Conservation (phyloP, 2,113 vertebrate species). For the Formicarius rufipectus region DNA sequence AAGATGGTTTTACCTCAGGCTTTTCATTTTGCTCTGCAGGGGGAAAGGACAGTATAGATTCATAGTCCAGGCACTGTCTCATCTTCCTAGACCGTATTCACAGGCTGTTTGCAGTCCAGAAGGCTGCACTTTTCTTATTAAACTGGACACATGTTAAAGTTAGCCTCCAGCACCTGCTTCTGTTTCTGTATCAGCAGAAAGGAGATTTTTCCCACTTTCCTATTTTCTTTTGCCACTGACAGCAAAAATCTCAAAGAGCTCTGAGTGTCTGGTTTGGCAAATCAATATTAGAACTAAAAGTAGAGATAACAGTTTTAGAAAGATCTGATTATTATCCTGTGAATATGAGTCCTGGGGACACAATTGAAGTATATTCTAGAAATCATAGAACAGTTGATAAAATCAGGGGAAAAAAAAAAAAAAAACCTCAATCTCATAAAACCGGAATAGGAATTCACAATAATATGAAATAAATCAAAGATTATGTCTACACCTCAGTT, state of each 20-base stretch:
- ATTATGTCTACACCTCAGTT: neutral
- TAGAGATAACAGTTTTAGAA: neutral
- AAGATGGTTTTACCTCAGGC: neutral
- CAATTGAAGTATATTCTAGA: neutral
- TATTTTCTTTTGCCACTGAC: neutral
- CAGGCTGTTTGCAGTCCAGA: neutral
- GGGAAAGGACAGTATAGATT: neutral
- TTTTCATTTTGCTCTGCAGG: neutral
- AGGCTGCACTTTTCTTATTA: neutral
- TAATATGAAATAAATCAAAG: neutral
- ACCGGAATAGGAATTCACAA: neutral
- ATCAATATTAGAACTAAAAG: neutral
- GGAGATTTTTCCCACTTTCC: neutral
- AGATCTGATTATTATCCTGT: neutral
- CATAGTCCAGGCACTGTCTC: neutral
- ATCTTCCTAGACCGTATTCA: accelerated
- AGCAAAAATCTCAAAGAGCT: neutral
- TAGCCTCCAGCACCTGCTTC: neutral
- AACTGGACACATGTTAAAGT: neutral
- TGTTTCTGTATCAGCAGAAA: neutral
- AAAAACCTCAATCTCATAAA: neutral
- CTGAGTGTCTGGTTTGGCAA: neutral
- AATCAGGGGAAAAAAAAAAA: neutral
- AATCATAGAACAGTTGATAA: neutral
- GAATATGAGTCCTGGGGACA: neutral